phyloP scores from a whole-genome alignment of 2,797 vertebrate genomes.

The Acipenser ruthenus region DNA sequence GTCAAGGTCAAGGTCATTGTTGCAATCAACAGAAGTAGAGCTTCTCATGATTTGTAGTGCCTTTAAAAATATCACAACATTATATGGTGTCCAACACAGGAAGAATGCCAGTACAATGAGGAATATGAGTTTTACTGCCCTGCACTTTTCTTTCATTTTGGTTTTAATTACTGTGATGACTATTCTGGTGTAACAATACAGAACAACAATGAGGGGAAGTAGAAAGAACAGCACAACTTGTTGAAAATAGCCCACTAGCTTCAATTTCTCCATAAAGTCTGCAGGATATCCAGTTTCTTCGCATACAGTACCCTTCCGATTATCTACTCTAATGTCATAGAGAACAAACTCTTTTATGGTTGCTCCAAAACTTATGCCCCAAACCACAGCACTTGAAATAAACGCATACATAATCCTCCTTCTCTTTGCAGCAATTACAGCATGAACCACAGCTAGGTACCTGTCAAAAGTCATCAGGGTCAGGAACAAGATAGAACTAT shows the following conservation, averaged over 20 bases:
- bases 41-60: conserved; percentile 27
- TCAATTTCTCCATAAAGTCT: conserved; percentile 40
- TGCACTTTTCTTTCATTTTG: conserved; percentile 56
- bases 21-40: rapidly evolving
- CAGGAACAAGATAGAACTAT: conserved; percentile 69
- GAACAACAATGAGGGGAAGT: conserved; percentile 49
- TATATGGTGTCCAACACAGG: conserved; percentile 67
- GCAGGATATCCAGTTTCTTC: conserved; percentile 42
- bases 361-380: conserved; percentile 53
- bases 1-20: conserved; percentile 29
- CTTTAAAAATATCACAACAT: conserved; percentile 50
- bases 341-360: conserved; percentile 60
- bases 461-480: conserved; percentile 70
- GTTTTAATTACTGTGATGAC: conserved; percentile 51
- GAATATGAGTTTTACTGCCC: conserved; percentile 62
- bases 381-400: conserved; percentile 36
- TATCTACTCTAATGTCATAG: conserved; percentile 22
- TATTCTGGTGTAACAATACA: conserved; percentile 64
- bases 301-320: conserved; percentile 26
- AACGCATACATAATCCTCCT: conserved; percentile 49
- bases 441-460: conserved; percentile 68
- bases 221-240: conserved; percentile 65
- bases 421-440: conserved; percentile 45
- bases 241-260: conserved; percentile 51
- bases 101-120: conserved; percentile 62